A percentile compares a stretch with the other conserved stretches of the same genome.
Evolutionary conservation across 2,113 vertebrate species (phyloP).

Genomic region (Eulemur rufifrons): DNA sequence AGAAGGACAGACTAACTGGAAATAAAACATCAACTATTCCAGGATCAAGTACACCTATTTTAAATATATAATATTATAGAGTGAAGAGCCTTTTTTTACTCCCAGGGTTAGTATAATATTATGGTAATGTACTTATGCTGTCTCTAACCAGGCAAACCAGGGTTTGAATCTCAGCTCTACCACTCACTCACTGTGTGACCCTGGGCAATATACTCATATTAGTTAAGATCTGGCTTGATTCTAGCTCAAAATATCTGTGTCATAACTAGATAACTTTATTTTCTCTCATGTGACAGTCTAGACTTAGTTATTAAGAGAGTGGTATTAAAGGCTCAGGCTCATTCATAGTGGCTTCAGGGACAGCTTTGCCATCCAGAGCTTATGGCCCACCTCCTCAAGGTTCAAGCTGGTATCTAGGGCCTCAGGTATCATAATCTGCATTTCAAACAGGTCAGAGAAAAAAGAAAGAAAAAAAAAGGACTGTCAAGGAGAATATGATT

Average conservation of each 20-base stretch:
- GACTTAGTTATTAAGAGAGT: not conserved
- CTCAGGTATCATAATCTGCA: not conserved
- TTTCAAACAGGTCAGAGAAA: not conserved
- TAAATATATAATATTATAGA: not conserved
- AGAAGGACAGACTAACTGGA: not conserved
- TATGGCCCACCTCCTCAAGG: not conserved
- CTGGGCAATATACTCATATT: not conserved
- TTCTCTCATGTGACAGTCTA: not conserved
- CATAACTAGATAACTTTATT: not conserved
- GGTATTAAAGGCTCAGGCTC: not conserved
- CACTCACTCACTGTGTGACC: not conserved
- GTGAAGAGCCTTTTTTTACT: not conserved
- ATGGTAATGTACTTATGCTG: too few relatives aligned
- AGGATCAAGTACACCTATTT: not conserved
- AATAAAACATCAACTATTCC: not conserved
- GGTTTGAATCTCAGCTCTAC: not conserved
- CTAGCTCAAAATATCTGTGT: not conserved
- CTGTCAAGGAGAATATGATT: not conserved
- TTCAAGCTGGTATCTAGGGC: not conserved
- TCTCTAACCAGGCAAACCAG: not conserved
- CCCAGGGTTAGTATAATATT: not conserved
- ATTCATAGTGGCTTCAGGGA: not conserved
- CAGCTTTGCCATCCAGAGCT: not conserved
- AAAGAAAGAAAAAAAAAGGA: not conserved
- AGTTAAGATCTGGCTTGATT: not conserved